Percentiles rank a stretch among this genome's conserved stretches.
Evolutionary conservation across 2,797 vertebrate genomes (phyloP).

Genomic region (Aphelocoma californica): DNA sequence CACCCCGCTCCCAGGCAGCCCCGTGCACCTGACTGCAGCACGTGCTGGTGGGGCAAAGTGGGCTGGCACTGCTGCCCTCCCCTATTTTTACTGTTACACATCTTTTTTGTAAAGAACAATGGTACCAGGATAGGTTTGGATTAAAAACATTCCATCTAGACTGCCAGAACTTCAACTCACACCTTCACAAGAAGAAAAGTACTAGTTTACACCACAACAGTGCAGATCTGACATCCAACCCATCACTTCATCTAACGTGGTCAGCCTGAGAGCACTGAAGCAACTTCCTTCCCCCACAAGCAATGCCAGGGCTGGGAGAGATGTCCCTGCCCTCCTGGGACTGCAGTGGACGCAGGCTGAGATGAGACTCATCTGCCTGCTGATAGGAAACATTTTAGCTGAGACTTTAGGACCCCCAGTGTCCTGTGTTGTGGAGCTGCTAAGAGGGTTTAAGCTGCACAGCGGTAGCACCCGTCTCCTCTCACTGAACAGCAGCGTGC

Average conservation of each 20-base stretch:
- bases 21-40: neutral
- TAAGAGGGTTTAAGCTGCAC: neutral
- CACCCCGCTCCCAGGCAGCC: rapidly evolving
- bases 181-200: neutral
- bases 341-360: rapidly evolving
- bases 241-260: neutral
- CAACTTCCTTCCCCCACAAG: neutral
- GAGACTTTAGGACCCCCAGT: no score
- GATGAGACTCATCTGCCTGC: neutral
- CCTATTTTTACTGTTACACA: rapidly evolving
- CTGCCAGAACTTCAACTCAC: neutral
- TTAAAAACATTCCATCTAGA: neutral
- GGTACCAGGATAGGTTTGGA: neutral
- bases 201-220: neutral
- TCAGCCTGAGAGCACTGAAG: neutral
- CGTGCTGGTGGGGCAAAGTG: rapidly evolving
- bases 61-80: neutral
- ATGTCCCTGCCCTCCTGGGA: neutral
- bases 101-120: neutral
- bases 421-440: neutral
- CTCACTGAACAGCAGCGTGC: neutral
- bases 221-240: neutral
- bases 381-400: no score
- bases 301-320: neutral
- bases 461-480: rapidly evolving